phyloP scores from a whole-genome alignment of 2,797 vertebrate genomes.

The Clarias pachynema region DNA sequence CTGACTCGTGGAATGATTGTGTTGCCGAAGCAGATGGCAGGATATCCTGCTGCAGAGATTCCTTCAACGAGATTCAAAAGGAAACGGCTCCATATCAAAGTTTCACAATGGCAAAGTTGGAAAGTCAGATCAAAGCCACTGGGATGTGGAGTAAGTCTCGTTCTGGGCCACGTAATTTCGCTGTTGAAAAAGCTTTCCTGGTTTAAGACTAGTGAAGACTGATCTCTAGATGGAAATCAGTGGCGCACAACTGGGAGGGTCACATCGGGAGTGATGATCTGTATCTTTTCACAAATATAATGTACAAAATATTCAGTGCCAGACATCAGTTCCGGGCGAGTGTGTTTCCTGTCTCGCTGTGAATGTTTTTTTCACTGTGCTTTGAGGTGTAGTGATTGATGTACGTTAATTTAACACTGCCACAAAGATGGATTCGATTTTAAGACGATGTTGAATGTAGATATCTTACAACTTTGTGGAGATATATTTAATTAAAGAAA shows the following conservation, averaged over 20 bases:
- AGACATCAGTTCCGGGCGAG: not conserved
- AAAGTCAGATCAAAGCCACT: conserved; percentile 30
- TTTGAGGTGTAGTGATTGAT: not conserved
- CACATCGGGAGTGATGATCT: too few species aligned
- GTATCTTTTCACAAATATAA: not conserved
- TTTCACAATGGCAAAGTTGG: conserved; percentile 52
- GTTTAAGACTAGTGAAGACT: not conserved
- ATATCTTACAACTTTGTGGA: not conserved
- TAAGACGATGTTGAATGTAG: not conserved
- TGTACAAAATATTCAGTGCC: not conserved
- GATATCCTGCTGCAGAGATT: conserved; percentile 66
- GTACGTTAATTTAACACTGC: not conserved
- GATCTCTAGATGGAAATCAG: not conserved
- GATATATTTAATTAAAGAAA: not conserved
- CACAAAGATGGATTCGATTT: not conserved
- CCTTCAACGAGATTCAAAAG: conserved; percentile 61
- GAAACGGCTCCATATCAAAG: conserved; percentile 55
- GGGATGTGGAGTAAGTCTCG: not conserved
- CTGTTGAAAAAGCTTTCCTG: not conserved
- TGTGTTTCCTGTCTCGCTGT: not conserved
- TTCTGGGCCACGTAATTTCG: not conserved
- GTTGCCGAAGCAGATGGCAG: conserved; percentile 66
- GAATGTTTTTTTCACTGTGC: not conserved
- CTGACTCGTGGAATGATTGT: conserved; percentile 61
- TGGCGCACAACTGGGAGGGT: not conserved